Conservation (phyloP, 2,113 vertebrate species). For the Ursus arctos region DNA sequence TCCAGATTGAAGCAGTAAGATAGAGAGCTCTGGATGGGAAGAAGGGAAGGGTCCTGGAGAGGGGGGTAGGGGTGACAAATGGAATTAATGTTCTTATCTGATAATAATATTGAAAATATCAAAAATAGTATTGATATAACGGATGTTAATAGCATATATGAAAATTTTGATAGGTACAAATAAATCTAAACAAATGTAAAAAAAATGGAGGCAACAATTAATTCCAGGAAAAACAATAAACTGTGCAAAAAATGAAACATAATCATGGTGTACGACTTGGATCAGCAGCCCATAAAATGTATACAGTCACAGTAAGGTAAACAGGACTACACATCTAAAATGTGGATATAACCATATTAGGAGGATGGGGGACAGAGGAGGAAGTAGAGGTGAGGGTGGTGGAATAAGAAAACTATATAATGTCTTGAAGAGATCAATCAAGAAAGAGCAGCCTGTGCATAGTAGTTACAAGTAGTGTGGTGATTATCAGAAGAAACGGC, state of each 20-base stretch:
- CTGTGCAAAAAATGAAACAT: slow-evolving; percentile 13
- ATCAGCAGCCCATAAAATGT: not conserved
- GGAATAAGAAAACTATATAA: not conserved
- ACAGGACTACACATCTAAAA: not conserved
- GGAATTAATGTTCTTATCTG: not conserved
- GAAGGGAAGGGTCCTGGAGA: fast-evolving
- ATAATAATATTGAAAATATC: not conserved
- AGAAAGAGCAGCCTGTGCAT: not conserved
- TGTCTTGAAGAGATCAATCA: not conserved
- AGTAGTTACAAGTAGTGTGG: not conserved
- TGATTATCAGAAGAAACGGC: not conserved
- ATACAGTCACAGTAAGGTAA: not conserved
- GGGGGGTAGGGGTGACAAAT: not conserved
- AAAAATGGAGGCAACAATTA: not conserved
- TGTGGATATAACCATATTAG: not conserved
- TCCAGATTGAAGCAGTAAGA: not conserved
- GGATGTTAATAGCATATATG: not conserved
- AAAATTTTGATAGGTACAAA: not conserved
- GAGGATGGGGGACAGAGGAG: fast-evolving
- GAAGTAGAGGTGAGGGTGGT: not conserved
- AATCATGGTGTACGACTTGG: not conserved
- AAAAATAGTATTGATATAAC: not conserved
- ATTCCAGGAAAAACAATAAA: not conserved
- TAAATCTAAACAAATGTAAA: not conserved
- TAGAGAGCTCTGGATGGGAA: not conserved